Percentiles rank a stretch among this genome's conserved stretches.
Conservation (phyloP, 2,888 invertebrate species). For the Melanargia galathea region DNA sequence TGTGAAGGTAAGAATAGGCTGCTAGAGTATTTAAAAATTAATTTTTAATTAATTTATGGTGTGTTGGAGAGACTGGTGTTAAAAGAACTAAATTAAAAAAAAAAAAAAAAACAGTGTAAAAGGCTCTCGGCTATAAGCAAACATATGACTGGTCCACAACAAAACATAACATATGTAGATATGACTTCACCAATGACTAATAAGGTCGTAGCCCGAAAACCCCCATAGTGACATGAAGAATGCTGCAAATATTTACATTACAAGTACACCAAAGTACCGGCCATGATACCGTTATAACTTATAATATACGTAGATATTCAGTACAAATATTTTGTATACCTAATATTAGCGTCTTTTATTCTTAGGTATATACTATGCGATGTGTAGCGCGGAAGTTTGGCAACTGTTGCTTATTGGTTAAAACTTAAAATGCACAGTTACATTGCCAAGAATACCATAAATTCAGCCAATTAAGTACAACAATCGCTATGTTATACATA, state of each 20-base stretch:
- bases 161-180: not conserved
- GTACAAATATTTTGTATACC: constrained; percentile 3
- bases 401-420: no score
- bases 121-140: not conserved
- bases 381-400: no score
- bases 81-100: not conserved
- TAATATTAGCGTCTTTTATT: not conserved
- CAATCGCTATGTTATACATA: no score
- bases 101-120: not conserved
- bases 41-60: no score
- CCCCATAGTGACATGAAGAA: not conserved
- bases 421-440: no score
- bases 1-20: no score
- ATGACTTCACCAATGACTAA: constrained; percentile 13
- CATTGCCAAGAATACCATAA: no score
- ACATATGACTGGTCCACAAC: constrained; percentile 4
- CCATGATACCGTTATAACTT: not conserved
- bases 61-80: not conserved
- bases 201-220: not conserved
- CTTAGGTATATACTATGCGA: not conserved
- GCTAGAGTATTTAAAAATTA: no score
- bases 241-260: constrained; percentile 5
- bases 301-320: no score
- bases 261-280: constrained; percentile 1
- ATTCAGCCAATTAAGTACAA: no score